A percentile compares a stretch with the other conserved stretches of the same genome.
phyloP scores from a whole-genome alignment of 2,888 invertebrate genomes.

The Anticlea derivata region DNA sequence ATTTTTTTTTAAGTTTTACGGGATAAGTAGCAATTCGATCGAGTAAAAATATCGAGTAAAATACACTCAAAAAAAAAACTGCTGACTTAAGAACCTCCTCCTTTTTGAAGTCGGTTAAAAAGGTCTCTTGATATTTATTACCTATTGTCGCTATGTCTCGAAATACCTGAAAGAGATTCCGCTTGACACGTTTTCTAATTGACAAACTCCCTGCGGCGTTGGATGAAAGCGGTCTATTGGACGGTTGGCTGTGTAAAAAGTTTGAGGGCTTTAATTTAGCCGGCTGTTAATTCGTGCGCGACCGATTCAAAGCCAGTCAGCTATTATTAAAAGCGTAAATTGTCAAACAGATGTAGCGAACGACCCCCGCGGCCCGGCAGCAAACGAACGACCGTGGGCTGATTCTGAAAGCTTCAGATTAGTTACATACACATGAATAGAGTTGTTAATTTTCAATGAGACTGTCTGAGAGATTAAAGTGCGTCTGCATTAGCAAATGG shows the following conservation, averaged over 20 bases:
- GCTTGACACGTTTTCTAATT: conserved; percentile 49
- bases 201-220: conserved; percentile 52
- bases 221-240: conserved; percentile 54
- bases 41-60: too few species aligned
- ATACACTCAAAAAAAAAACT: too few species aligned
- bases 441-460: background rate
- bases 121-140: too few species aligned
- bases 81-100: too few species aligned
- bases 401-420: conserved; percentile 13
- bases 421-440: background rate
- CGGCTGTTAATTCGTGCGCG: conserved; percentile 76
- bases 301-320: conserved; percentile 77
- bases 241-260: conserved; percentile 64
- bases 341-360: conserved; percentile 80
- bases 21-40: too few species aligned
- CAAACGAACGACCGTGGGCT: conserved; percentile 11
- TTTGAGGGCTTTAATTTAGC: conserved; percentile 79
- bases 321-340: conserved; percentile 83
- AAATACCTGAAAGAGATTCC: conserved; percentile 3
- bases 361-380: conserved; percentile 59
- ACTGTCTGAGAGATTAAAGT: too few species aligned
- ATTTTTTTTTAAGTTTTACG: too few species aligned
- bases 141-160: too few species aligned
- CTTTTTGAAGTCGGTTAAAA: too few species aligned
- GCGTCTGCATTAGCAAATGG: too few species aligned